Evolutionary conservation across 2,797 vertebrate species (phyloP).

Genomic region (Lepilemur ruficaudatus): DNA sequence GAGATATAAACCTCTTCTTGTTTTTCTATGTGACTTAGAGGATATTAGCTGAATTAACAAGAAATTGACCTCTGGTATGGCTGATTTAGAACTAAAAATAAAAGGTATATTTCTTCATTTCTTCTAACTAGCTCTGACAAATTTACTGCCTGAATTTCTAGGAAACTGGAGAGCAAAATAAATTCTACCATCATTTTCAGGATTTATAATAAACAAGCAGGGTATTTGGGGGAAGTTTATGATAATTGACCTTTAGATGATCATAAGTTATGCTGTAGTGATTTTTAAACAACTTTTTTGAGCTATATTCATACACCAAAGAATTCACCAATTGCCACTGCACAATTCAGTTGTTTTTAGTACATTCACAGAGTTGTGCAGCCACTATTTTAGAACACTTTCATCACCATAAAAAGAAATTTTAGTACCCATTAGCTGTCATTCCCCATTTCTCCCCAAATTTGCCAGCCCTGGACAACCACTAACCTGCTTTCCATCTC

Average conservation of each 20-base stretch:
- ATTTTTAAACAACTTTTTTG: slow-evolving; percentile 18
- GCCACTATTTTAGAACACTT: neutral
- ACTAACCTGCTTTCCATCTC: neutral
- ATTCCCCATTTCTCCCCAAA: neutral
- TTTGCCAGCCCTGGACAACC: neutral
- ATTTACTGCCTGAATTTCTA: slow-evolving; percentile 19
- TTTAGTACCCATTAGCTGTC: neutral
- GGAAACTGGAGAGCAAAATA: neutral
- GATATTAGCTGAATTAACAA: neutral
- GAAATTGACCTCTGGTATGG: slow-evolving; percentile 1
- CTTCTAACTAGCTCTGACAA: neutral
- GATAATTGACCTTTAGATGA: neutral
- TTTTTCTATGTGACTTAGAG: neutral
- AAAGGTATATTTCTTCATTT: neutral
- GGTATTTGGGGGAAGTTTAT: slow-evolving; percentile 18
- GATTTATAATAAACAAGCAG: slow-evolving; percentile 24
- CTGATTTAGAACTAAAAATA: neutral
- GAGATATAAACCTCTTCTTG: neutral
- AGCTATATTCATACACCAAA: neutral
- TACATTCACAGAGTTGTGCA: neutral
- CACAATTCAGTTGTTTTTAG: neutral
- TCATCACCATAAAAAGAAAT: neutral
- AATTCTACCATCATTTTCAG: neutral
- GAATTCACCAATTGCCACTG: neutral
- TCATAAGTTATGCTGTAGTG: neutral